Conservation (phyloP, 2,888 invertebrate genomes). For the Antitype chi region DNA sequence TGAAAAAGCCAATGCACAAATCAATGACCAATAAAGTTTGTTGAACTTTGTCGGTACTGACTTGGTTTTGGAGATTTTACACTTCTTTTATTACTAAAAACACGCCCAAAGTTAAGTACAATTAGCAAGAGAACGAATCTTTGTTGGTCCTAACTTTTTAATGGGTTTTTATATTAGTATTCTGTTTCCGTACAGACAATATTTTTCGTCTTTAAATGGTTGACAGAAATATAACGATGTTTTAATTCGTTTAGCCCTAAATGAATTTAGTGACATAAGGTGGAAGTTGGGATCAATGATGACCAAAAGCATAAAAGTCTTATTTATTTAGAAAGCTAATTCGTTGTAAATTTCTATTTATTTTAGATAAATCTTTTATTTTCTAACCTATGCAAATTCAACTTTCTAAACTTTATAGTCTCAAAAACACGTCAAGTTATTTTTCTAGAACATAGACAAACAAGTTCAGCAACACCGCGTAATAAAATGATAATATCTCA, state of each 20-base stretch:
- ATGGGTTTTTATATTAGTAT: too few species aligned
- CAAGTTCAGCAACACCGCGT: background rate
- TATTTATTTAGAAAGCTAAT: background rate
- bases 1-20: too few species aligned
- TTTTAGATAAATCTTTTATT: background rate
- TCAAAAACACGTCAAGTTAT: background rate
- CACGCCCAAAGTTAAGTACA: too few species aligned
- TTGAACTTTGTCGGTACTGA: too few species aligned
- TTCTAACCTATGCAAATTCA: background rate
- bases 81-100: too few species aligned
- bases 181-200: too few species aligned
- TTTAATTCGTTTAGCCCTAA: background rate
- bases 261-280: background rate
- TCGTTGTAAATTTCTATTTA: background rate
- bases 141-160: too few species aligned
- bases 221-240: background rate
- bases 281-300: background rate
- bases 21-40: too few species aligned
- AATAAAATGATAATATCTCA: constrained; percentile 32
- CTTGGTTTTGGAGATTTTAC: too few species aligned
- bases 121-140: too few species aligned
- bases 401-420: background rate
- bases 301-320: background rate
- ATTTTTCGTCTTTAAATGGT: background rate
- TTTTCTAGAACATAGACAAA: constrained; percentile 9